Percentiles rank a stretch among this genome's conserved stretches.
Conservation (phyloP, 2,797 vertebrate species). For the Leptodactylus fallax region DNA sequence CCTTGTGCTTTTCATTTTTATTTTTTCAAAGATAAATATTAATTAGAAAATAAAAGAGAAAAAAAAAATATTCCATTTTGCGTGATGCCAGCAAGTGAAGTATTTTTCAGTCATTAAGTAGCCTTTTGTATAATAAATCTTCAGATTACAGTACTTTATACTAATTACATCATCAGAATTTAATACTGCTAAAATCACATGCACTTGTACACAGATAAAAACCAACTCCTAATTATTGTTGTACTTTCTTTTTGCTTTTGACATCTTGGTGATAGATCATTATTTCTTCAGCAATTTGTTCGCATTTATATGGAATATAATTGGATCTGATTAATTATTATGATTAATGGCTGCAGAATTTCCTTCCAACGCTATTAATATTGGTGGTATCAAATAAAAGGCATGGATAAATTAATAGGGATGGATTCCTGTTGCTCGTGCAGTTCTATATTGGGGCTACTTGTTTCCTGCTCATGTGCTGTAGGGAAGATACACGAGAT, state of each 20-base stretch:
- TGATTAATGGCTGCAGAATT: slow-evolving; percentile 97
- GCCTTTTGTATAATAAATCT: slow-evolving; percentile 76
- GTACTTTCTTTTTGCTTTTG: slow-evolving; percentile 90
- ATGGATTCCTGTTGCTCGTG: slow-evolving; percentile 77
- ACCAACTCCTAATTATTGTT: slow-evolving; percentile 97
- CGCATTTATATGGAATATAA: slow-evolving; percentile 99
- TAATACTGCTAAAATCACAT: slow-evolving; percentile 86
- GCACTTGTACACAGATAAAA: slow-evolving; percentile 87
- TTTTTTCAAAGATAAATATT: background rate
- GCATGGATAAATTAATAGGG: slow-evolving; percentile 87
- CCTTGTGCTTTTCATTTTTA: too few species aligned
- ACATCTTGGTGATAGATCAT: slow-evolving; percentile 99
- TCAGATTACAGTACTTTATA: slow-evolving; percentile 77
- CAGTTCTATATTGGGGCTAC: slow-evolving; percentile 58
- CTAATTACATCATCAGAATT: slow-evolving; percentile 96
- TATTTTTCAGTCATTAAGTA: slow-evolving; percentile 81
- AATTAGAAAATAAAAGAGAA: background rate
- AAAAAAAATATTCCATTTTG: slow-evolving; percentile 37
- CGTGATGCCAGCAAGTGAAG: slow-evolving; percentile 62
- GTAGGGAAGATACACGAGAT: slow-evolving; percentile 54
- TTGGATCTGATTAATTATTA: slow-evolving; percentile 99
- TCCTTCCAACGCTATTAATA: slow-evolving; percentile 92
- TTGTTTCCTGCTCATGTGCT: slow-evolving; percentile 30
- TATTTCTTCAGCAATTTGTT: slow-evolving; percentile 99
- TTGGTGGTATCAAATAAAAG: slow-evolving; percentile 84